Evolutionary conservation across 2,113 vertebrate genomes (phyloP).

Genomic region (Papio anubis): DNA sequence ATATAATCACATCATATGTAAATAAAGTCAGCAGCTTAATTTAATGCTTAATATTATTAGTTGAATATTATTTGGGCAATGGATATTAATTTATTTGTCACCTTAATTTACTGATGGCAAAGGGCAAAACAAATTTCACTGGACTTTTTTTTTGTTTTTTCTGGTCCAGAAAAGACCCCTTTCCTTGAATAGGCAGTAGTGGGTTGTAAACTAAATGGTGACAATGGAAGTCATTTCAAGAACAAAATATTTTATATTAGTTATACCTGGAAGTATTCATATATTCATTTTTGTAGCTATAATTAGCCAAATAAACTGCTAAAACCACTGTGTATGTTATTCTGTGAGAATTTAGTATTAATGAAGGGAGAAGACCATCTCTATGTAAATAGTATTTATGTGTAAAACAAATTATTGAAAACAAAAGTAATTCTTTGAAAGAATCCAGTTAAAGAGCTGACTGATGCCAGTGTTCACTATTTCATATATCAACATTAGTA

Average conservation of each 20-base stretch:
- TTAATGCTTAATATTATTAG: neutral
- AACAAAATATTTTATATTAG: neutral
- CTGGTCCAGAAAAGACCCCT: neutral
- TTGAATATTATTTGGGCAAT: neutral
- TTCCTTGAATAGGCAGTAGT: neutral
- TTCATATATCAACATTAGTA: neutral
- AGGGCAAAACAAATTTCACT: neutral
- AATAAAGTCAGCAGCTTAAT: neutral
- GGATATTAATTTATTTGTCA: neutral
- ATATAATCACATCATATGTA: neutral
- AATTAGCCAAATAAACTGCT: neutral
- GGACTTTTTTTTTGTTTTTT: neutral
- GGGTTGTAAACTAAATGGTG: neutral
- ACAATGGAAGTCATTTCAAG: neutral
- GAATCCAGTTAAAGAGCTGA: neutral
- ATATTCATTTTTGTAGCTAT: neutral
- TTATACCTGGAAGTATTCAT: neutral
- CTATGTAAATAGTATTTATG: neutral
- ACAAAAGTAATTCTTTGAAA: slow-evolving; percentile 23
- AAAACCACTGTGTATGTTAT: neutral
- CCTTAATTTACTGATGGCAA: neutral
- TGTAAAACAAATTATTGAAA: neutral
- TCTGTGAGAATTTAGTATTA: neutral
- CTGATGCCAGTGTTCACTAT: neutral
- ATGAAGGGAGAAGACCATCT: neutral